These are phyloP conservation scores for Apus apus DNA, from an alignment of 2,113 vertebrate species.

Conservation along the genomic window DNA sequence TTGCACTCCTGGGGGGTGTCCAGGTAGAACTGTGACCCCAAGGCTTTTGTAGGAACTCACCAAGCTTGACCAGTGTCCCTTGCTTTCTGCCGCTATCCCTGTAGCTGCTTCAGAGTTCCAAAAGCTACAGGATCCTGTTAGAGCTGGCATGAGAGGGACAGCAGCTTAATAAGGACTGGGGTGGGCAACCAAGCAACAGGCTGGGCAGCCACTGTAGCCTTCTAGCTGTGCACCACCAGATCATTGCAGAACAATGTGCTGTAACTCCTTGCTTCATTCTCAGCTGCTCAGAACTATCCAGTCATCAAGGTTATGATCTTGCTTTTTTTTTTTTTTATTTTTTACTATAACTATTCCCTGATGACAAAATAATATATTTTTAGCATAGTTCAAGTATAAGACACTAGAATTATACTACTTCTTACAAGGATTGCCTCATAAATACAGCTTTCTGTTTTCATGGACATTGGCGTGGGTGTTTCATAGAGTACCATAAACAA, in stretches of 20 bases:
- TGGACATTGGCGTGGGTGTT: neutral
- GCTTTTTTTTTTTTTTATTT: neutral
- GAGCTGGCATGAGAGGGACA: neutral
- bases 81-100: neutral
- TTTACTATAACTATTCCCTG: neutral
- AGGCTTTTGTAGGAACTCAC: neutral
- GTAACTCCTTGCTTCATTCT: neutral
- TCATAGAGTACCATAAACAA: constrained; percentile 43
- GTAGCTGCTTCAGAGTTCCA: neutral
- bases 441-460: constrained; percentile 41
- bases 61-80: fast-evolving
- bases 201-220: fast-evolving
- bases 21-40: neutral
- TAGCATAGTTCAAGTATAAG: constrained; percentile 4
- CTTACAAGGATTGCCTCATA: neutral
- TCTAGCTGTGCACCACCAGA: neutral
- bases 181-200: neutral
- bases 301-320: neutral
- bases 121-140: neutral
- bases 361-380: constrained; percentile 33
- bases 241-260: neutral
- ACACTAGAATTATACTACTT: constrained; percentile 19
- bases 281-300: neutral
- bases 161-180: neutral
- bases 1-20: neutral